Base-by-base conservation (phyloP, 2,888 invertebrate genomes). In the Ephialtes manifestator region DNA sequence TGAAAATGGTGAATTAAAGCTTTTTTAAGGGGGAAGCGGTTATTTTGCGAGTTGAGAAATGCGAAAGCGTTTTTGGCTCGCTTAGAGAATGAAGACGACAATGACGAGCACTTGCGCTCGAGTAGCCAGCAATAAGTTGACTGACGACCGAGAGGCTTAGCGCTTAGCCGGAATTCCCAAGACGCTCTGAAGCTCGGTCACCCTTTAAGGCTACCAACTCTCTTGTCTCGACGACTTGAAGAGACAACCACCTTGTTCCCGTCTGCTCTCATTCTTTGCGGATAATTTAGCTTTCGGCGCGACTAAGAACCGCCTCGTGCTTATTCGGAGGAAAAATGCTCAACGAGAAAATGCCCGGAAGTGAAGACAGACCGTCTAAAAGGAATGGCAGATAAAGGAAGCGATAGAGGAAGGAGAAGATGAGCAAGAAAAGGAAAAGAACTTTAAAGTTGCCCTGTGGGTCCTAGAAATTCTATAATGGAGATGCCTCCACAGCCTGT, bases 401-500 rank as follows among this genome's bases (percentile, higher is more conserved):
- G 18, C 71, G 43, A 28, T 1, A 11, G 39, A 63, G 75, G 68
- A 58, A 31, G 81, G 20, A 71, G 82, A 70, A 77, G 51, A 51
- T 18, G 18, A 51, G 18, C 53, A 74, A 76, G 55, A 76, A 24
- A 24, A 65, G 43, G 60, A 83, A 68, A 60, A 78, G 18, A 48
- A 67, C 28, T 20, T 35, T 35, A 79, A 76, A 65, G 63, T 55
- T 39, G 48, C 46, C 55, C 28, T 13, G 48, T 53, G 51, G 51
- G 85, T 88, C 88, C 87, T 88, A 89, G 88, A 88, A 90, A 90
- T 91, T 91, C 89, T 89, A 71, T 83, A 90, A 92, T 90, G 88
- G 90, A 90, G 89, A 88, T 84, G 88, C 88, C 82, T 86, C 88
- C 85, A 60, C 87, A 82, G 92, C 92, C 92, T 91, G 92, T 91